Evolutionary conservation across 35 echinoderm and acorn worm genomes (phyloP).

Genomic region (Apostichopus parvimensis): DNA sequence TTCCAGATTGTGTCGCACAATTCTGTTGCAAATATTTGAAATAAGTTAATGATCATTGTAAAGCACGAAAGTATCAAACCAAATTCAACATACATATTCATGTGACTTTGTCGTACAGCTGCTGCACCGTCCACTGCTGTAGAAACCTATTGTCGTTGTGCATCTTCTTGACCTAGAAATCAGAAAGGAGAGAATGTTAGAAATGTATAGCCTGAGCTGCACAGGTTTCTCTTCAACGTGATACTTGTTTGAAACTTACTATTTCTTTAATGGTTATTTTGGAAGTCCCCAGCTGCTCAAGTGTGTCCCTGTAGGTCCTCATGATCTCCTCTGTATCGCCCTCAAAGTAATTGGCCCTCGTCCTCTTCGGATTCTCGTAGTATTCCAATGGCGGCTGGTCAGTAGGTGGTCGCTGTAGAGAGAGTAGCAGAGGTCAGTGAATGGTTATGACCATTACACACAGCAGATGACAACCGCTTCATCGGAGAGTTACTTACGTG

Average conservation of each 20-base stretch:
- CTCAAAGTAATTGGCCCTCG: neutral
- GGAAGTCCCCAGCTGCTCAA: neutral
- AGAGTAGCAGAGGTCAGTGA: no score
- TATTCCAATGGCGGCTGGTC: neutral
- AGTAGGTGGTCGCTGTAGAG: no score
- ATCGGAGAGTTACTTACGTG: no score
- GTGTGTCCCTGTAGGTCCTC: neutral
- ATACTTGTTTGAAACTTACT: neutral
- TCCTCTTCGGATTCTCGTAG: neutral
- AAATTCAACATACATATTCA: neutral
- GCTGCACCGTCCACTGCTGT: neutral
- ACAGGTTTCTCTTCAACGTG: neutral
- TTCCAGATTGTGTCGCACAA: neutral
- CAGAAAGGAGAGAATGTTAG: neutral
- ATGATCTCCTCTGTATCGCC: neutral
- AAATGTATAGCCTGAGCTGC: neutral
- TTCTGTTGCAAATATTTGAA: neutral
- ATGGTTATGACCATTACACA: no score
- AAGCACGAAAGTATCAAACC: neutral
- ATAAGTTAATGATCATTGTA: neutral
- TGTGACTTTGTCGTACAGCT: neutral
- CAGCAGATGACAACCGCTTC: no score
- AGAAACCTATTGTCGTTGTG: neutral
- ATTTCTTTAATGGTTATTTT: neutral
- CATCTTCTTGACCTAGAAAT: neutral